Evolutionary conservation across 1,140 invertebrate genomes (phyloP), one percentile per base, ranked within the genome.

Genomic region (Tetramorium alpestre): DNA sequence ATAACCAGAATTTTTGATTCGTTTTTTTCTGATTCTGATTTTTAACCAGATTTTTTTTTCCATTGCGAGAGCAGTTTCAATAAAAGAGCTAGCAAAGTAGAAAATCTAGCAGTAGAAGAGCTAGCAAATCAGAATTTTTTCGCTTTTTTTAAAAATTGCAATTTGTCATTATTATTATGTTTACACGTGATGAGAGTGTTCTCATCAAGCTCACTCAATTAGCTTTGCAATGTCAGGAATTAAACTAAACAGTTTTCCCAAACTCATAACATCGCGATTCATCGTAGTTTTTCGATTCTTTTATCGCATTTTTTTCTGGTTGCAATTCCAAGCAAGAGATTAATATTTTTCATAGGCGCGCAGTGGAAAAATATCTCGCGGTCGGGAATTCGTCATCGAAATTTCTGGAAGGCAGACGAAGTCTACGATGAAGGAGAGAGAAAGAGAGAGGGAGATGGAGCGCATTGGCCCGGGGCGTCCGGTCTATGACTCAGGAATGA

Each of bases 401-500:
- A 95, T 94, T 95, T 95, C 93, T 94, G 92, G 93, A 95, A 94
- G 91, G 89, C 87, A 60, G 51, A 16, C 84, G 58, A 81, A 60
- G 67, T 67, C 28, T 60, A 65, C 22, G 28, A 18, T n/a, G 69
- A 76, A 73, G 28, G 51, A 38, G 18, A 70, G 41, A 70, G 49
- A 58, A 41, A 41, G 64, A 11, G 44, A 47, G 54, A 56, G 47
- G 54, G 4, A 56, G 87, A 70, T 67, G 58, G 89, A 89, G 88
- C 86, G 47, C 92, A 88, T 92, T 93, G 91, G 91, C 92, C 91
- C 90, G 86, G 86, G 44, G 85, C 93, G 92, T 93, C 92, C 92
- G 93, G 92, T 93, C 92, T 91, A 67, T 95, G 94, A 95, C 94
- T 95, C 93, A 94, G 91, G 92, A 92, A 93, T 94, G 94, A 94